Base-by-base conservation (phyloP, 2,888 invertebrate species). In the Philonicus albiceps region DNA sequence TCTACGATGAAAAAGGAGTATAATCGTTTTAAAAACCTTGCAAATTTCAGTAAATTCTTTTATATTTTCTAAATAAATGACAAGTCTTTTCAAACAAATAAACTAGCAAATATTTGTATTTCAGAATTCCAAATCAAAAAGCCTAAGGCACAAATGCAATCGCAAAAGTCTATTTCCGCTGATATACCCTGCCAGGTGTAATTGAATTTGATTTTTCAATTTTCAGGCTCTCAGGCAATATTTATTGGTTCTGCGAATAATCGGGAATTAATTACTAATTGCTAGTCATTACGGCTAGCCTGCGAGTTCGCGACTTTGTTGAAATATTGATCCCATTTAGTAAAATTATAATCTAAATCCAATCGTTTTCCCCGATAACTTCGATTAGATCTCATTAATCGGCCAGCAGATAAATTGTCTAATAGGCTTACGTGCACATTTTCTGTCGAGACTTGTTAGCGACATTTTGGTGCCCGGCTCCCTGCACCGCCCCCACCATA, bases 381-480 rank as follows among this genome's bases (percentile, higher is more conserved):
- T 87, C 84, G 87, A 87, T 87, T 86, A 87, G 78, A 87, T 87
- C 86, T 87, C 87, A 87, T 87, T 87, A 87, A 87, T 87, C 87
- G 86, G 75, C 37, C 30, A 22, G 27, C 76, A 86, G 86, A 87
- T 87, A 86, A 87, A 87, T 72, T 84, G 74, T 74, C 83, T 72
- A 81, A 81, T 80, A 86, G 53, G 86, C 76, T 86, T 87, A 86
- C 80, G 86, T 86, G 86, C 75, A 86, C 86, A 55, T 76, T 73
- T 76, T 55, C 64, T 55, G 55, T 76, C 49, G 64, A 85, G 86
- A 86, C 87, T 80, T 85, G 86, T 87, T 87, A 84, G 84, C 43
- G 87, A 86, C 86, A 87, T 85, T 87, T 87, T 86, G 34, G n/a
- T 64, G 64, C 27, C 11, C 64, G 22, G 64, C 64, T 27, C 64